Base-by-base conservation (phyloP, 2,113 vertebrate species). In the Ciconia boyciana region DNA sequence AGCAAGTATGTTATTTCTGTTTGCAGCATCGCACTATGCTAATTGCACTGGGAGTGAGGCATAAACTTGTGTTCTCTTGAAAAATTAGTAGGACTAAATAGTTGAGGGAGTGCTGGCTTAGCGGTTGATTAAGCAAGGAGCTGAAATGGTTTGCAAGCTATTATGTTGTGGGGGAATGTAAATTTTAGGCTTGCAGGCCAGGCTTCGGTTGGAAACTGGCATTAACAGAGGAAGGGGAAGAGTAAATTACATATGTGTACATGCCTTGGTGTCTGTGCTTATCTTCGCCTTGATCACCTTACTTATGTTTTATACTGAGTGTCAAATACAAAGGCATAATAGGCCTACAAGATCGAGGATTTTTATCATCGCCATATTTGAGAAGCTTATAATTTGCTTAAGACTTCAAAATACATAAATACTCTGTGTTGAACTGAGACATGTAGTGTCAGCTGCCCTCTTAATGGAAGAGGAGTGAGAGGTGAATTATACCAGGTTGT, bases 21-120 rank as follows among this genome's bases (percentile, higher is more conserved):
- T 52, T 76, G 66, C n/a, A 44, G 41, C 66, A 34, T 93, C 2
- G 4, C 36, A 48, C 0, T 83, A 16, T 85, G 41, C 16, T 86
- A 22, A 90, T 72, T 44, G 58, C 12, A 2, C 41, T 65, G 92
- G 52, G 88, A 88, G 85, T 36, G 75, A 83, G 62, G 58, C 70
- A 72, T 76, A 44, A 76, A 57, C 41, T 72, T 72, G 26, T 36
- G 61, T 60, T 92, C 74, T 34, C 44, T 28, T 87, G 49, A 61
- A 92, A 72, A 90, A 92, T 28, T 46, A 72, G 57, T 31, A 62
- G 66, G 66, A 83, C 70, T 90, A 57, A 87, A 51, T 65, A 86
- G 92, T 61, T 69, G 82, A 94, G 85, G 92, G 82, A 96, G 88
- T 83, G 41, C 66, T 94, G 70, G 58, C 75, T 93, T 93, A 74